Evolutionary conservation across 1,140 invertebrate species (phyloP), one percentile per base, ranked within the genome.

Genomic region (Tyrophagus putrescentiae): DNA sequence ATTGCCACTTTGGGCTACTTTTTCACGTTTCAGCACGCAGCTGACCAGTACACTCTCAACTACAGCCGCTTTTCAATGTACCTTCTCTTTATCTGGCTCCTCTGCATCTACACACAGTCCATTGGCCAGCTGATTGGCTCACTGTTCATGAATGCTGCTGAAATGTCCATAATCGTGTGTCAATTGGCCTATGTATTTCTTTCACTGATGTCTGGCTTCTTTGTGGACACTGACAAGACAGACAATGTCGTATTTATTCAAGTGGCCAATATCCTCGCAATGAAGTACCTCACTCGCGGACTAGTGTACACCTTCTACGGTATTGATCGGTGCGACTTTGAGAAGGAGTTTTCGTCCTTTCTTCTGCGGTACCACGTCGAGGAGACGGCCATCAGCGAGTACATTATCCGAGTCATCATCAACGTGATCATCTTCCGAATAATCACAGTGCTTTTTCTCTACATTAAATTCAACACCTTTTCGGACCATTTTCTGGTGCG

Each of bases 401-500:
- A 48, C 18, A 7, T 48, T 7, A 6, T 48, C 31, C 45, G 45
- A 48, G 45, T 48, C 7, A 13, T 48, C 7, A 29, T 21, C 7
- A 48, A 48, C 18, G 31, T 48, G 23, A 29, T 48, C 21, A 7
- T 48, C 45, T 13, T 48, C 18, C 45, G 21, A 48, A 25, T 48
- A 21, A 21, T 48, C 7, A 48, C 45, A 9, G 23, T 48, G 18
- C 6, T 48, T 48, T 13, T 48, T 7, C 9, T 48, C 13, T 48
- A 25, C 45, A 9, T 48, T 29, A 48, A 48, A 48, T 48, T 7
- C 45, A 48, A 48, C 45, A 48, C 7, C 31, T 39, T 39, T 21
- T 13, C 13, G 13, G 36, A 39, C 36, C 36, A 39, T 39, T 21
- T 13, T 39, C 13, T 48, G 18, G 6, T 18, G 18, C 7, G 7